phyloP scores from a whole-genome alignment of 2,113 vertebrate species.

The Natator depressus region DNA sequence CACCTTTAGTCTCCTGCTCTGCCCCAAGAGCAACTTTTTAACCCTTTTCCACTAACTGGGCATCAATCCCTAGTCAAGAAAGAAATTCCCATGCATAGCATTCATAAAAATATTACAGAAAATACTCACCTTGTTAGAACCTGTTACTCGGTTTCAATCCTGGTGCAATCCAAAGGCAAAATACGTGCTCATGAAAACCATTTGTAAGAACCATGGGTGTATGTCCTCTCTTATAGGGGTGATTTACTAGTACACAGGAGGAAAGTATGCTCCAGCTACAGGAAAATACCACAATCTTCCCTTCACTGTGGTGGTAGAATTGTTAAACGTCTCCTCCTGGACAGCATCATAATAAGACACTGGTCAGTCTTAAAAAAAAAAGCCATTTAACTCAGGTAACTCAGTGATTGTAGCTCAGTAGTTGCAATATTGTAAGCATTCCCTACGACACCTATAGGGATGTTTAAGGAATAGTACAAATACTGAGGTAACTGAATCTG shows the following conservation, averaged over 20 bases:
- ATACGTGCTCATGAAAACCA: not conserved
- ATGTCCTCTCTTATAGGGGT: not conserved
- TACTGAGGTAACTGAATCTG: not conserved
- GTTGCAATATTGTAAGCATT: not conserved
- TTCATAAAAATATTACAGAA: not conserved
- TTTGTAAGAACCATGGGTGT: not conserved
- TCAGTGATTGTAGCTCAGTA: not conserved
- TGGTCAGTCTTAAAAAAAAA: not conserved
- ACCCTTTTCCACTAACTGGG: not conserved
- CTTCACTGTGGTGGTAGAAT: not conserved
- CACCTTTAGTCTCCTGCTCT: not conserved
- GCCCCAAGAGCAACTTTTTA: not conserved
- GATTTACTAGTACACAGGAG: not conserved
- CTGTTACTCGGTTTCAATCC: not conserved
- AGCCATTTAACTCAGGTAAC: not conserved
- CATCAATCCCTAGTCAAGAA: not conserved
- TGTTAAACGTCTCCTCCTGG: not conserved
- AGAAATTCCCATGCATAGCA: not conserved
- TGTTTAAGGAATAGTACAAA: conserved; percentile 12
- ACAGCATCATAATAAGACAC: not conserved
- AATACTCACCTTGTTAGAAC: not conserved
- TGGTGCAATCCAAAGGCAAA: not conserved
- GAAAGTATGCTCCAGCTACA: not conserved
- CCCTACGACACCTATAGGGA: not conserved
- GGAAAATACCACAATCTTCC: not conserved